Evolutionary conservation across 2,797 vertebrate genomes (phyloP).

Genomic region (Danionella dracula): DNA sequence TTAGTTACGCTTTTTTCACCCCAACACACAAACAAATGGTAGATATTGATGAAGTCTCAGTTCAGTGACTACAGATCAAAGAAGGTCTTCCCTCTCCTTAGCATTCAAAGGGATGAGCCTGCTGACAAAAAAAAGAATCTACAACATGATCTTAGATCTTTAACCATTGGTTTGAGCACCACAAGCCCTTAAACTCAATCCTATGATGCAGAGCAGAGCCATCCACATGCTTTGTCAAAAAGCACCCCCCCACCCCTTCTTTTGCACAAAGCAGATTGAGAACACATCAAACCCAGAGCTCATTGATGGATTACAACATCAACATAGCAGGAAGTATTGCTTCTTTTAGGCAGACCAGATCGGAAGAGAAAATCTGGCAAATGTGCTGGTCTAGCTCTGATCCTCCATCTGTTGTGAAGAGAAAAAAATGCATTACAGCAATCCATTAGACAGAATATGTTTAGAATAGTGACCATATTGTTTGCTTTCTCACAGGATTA

Average conservation of each 20-base stretch:
- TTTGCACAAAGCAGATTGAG: conserved; percentile 1
- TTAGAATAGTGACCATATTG: conserved; percentile 9
- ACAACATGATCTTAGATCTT: conserved; percentile 23
- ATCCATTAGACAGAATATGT: conserved; percentile 7
- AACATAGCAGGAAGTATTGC: neutral
- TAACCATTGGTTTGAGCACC: neutral
- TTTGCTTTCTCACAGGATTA: neutral
- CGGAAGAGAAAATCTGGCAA: neutral
- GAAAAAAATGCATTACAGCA: neutral
- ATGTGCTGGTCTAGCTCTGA: neutral
- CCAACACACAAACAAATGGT: conserved; percentile 12
- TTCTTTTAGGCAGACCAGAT: neutral
- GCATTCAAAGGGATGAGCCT: conserved; percentile 29
- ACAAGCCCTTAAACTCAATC: conserved; percentile 21
- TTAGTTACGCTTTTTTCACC: neutral
- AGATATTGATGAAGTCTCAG: conserved; percentile 33
- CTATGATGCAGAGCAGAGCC: conserved; percentile 5
- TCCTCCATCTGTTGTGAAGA: conserved; percentile 5
- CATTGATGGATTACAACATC: neutral
- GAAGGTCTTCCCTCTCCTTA: neutral
- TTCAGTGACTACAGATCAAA: conserved; percentile 26
- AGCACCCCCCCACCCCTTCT: conserved; percentile 4
- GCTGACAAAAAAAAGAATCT: conserved; percentile 6
- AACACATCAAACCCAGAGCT: neutral
- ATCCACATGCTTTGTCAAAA: conserved; percentile 8